Percentiles rank a stretch among this genome's conserved stretches.
Evolutionary conservation across 2,797 vertebrate species (phyloP).

Genomic region (Caiman crocodilus): DNA sequence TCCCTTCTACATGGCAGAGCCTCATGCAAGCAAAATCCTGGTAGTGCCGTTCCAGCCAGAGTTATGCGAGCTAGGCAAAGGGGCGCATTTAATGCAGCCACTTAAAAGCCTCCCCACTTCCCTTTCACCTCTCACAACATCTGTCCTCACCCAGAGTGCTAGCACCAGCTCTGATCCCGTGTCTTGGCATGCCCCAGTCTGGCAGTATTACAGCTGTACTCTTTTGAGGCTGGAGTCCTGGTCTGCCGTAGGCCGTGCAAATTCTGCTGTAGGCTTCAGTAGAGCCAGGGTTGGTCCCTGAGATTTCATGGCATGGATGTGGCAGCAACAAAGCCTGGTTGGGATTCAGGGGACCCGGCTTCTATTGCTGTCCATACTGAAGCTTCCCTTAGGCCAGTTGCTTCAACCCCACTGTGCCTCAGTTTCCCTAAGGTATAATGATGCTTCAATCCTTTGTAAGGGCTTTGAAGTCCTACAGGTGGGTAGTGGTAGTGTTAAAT

Average conservation of each 20-base stretch:
- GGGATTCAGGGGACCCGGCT: fast-evolving
- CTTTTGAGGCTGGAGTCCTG: not conserved
- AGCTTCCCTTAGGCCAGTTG: slow-evolving; percentile 12
- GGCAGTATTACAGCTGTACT: too few relatives aligned
- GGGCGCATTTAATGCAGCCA: not conserved
- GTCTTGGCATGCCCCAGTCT: not conserved
- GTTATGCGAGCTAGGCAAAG: not conserved
- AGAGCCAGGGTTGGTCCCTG: too few relatives aligned
- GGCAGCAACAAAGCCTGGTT: too few relatives aligned
- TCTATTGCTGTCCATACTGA: not conserved
- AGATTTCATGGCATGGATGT: too few relatives aligned
- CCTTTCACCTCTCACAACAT: not conserved
- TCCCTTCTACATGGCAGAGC: not conserved
- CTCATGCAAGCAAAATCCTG: not conserved
- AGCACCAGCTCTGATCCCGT: not conserved
- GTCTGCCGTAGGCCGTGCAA: too few relatives aligned
- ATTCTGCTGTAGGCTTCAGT: too few relatives aligned
- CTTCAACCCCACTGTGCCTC: not conserved
- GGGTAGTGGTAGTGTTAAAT: slow-evolving; percentile 32
- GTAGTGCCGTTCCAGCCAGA: fast-evolving
- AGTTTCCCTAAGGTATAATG: slow-evolving; percentile 42
- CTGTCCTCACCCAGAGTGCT: fast-evolving
- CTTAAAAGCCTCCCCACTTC: not conserved
- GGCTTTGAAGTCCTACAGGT: slow-evolving; percentile 61
- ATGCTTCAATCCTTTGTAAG: slow-evolving; percentile 58